Evolutionary conservation across 1,140 invertebrate species (phyloP).

Genomic region (Drosophila nigromelanica): DNA sequence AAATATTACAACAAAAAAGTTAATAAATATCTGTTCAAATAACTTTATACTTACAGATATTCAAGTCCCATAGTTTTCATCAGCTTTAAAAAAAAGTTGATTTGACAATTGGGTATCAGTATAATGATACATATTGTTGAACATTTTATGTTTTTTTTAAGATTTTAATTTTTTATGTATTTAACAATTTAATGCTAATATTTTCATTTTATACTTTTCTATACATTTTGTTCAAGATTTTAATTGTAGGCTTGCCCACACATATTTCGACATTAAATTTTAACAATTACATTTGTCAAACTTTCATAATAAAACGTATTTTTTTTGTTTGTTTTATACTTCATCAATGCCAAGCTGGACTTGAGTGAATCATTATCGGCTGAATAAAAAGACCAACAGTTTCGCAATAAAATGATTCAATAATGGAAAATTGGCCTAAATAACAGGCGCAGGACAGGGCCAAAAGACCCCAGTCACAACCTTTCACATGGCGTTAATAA

Average conservation of each 20-base stretch:
- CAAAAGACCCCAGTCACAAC: constrained; percentile 38
- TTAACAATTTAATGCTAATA: too few species aligned
- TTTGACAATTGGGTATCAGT: too few species aligned
- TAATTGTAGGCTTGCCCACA: background rate
- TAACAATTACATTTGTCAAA: background rate
- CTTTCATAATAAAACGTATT: constrained; percentile 7
- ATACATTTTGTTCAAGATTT: background rate
- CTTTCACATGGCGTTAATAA: constrained; percentile 54
- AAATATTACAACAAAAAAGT: background rate
- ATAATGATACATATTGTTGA: too few species aligned
- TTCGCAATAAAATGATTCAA: constrained; percentile 19
- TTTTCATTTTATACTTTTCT: background rate
- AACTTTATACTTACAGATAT: too few species aligned
- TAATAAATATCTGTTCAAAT: background rate
- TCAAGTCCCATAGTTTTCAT: too few species aligned
- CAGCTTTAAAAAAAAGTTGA: too few species aligned
- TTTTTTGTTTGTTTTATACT: background rate
- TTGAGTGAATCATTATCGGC: background rate
- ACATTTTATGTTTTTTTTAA: too few species aligned
- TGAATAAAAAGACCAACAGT: background rate
- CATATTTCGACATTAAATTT: background rate
- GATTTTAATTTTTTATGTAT: too few species aligned
- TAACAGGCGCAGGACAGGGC: background rate
- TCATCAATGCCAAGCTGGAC: background rate
- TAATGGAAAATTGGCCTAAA: constrained; percentile 18